Conservation (phyloP, 2,888 invertebrate species). For the Melanotus villosus region DNA sequence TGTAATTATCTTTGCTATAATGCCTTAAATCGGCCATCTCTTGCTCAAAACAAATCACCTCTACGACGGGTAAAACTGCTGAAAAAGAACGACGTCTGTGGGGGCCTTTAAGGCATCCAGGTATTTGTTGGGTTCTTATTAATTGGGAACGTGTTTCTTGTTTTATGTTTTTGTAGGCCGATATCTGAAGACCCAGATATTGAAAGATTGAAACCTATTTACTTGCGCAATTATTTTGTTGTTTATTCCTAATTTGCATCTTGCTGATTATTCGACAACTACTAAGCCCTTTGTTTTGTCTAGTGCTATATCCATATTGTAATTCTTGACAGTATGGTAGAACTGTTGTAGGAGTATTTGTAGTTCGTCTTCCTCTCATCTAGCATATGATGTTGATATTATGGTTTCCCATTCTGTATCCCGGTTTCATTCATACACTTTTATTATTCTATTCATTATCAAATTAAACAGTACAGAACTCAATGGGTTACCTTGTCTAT, state of each 20-base stretch:
- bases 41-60: too few relatives aligned
- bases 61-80: too few relatives aligned
- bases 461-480: too few relatives aligned
- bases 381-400: too few relatives aligned
- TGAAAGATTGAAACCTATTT: neutral
- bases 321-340: neutral
- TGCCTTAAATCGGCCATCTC: too few relatives aligned
- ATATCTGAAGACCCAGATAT: neutral
- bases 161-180: neutral
- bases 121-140: neutral
- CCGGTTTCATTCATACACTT: neutral
- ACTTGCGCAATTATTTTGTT: neutral
- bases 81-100: too few relatives aligned
- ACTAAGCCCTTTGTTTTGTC: neutral
- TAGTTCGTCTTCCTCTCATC: neutral
- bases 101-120: neutral
- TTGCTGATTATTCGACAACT: neutral
- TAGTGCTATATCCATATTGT: neutral
- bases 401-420: neutral
- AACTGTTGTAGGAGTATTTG: neutral
- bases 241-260: neutral
- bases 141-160: neutral
- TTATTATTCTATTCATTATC: neutral
- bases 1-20: too few relatives aligned
- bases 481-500: too few relatives aligned